phyloP scores from a whole-genome alignment of 2,888 invertebrate species.

The Halocaridina rubra region DNA sequence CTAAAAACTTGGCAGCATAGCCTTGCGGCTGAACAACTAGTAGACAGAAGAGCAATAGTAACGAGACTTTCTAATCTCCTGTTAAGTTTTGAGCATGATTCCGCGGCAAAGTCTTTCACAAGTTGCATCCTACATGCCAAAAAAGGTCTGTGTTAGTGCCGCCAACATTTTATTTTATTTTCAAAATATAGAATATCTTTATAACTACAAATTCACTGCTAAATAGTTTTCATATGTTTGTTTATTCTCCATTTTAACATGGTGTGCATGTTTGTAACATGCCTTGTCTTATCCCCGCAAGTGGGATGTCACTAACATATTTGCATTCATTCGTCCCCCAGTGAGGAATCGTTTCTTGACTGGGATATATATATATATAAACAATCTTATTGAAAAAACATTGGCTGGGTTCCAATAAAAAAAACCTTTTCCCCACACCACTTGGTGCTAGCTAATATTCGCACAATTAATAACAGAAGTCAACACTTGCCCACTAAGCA shows the following conservation, averaged over 20 bases:
- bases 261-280: not conserved
- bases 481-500: not conserved
- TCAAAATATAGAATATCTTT: not conserved
- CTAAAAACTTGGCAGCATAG: not conserved
- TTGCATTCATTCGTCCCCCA: not conserved
- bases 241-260: too few species aligned
- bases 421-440: too few species aligned
- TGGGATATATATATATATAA: not conserved
- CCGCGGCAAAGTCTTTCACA: not conserved
- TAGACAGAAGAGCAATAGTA: slow-evolving; percentile 17
- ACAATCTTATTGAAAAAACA: too few species aligned
- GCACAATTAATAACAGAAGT: too few species aligned
- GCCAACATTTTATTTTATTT: not conserved
- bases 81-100: not conserved
- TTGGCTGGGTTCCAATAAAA: too few species aligned
- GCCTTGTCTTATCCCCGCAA: not conserved
- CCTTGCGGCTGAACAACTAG: not conserved
- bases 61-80: not conserved
- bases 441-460: too few species aligned
- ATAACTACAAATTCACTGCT: not conserved
- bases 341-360: not conserved
- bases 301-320: not conserved
- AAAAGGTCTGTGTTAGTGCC: not conserved
- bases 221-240: too few species aligned
- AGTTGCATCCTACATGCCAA: not conserved